These are phyloP conservation scores for Watsonalla cultraria DNA, from an alignment of 2,888 invertebrate genomes.

Conservation along the genomic window DNA sequence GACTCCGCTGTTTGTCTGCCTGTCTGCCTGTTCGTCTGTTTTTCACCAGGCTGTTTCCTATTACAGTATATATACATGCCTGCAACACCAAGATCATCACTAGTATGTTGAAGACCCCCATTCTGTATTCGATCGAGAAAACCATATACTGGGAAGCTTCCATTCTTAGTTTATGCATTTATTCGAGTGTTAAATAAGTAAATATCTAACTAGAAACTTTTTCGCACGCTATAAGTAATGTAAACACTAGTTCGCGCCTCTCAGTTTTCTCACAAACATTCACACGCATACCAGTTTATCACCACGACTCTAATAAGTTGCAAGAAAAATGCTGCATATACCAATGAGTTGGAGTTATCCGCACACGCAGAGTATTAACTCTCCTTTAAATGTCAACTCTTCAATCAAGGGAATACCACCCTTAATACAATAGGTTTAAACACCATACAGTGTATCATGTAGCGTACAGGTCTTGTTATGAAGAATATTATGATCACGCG, in stretches of 20 bases:
- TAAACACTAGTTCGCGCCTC: background rate
- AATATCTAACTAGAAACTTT: too few relatives aligned
- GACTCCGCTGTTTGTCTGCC: too few relatives aligned
- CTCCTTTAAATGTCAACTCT: constrained; percentile 10
- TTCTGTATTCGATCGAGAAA: too few relatives aligned
- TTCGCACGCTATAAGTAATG: too few relatives aligned
- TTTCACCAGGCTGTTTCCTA: too few relatives aligned
- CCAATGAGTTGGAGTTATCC: constrained; percentile 12
- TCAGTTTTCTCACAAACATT: background rate
- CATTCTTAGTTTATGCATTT: too few relatives aligned
- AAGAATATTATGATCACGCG: background rate
- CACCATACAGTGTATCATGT: background rate
- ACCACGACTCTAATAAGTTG: background rate
- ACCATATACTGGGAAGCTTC: too few relatives aligned
- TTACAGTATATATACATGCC: too few relatives aligned
- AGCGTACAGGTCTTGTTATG: background rate
- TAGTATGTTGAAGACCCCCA: too few relatives aligned
- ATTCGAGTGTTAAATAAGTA: too few relatives aligned
- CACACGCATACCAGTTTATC: background rate
- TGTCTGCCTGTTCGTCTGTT: too few relatives aligned
- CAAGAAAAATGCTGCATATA: constrained; percentile 2
- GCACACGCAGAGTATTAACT: constrained; percentile 8
- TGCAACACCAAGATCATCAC: too few relatives aligned
- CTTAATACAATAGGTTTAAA: background rate
- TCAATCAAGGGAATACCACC: background rate